Evolutionary conservation across 2,113 vertebrate species (phyloP).

Genomic region (Chaetura pelagica): DNA sequence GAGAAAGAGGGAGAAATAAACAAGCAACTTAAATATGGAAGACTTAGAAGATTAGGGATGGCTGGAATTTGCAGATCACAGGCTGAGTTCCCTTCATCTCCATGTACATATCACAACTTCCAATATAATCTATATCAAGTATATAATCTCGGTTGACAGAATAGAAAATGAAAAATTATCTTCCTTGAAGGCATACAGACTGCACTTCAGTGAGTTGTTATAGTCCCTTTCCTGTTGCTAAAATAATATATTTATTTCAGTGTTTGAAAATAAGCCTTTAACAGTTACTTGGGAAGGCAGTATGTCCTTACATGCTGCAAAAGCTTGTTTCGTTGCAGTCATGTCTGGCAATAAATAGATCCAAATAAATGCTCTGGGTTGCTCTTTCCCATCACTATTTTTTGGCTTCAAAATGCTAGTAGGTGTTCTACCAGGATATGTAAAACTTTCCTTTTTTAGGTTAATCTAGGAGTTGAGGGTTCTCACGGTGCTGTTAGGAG

Average conservation of each 20-base stretch:
- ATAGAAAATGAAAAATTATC: neutral
- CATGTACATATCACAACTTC: neutral
- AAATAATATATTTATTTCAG: neutral
- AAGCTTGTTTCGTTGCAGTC: neutral
- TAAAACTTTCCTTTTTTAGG: neutral
- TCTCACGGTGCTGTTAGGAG: neutral
- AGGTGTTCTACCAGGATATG: neutral
- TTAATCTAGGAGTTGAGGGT: neutral
- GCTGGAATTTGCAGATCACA: neutral
- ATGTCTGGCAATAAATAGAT: neutral
- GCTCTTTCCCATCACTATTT: neutral
- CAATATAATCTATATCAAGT: neutral
- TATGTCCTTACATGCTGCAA: neutral
- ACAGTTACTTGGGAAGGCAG: neutral
- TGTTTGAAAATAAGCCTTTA: neutral
- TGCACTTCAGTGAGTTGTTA: neutral
- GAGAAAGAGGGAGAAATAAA: conserved; percentile 55
- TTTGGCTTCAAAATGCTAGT: neutral
- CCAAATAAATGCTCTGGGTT: neutral
- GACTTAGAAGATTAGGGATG: neutral
- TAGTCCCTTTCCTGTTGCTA: neutral
- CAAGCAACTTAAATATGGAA: conserved; percentile 12
- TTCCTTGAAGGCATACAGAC: neutral
- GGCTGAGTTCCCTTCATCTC: neutral
- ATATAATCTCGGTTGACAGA: neutral